A percentile compares a stretch with the other conserved stretches of the same genome.
phyloP scores from a whole-genome alignment of 2,797 vertebrate species.

The Neopelma chrysocephalum region DNA sequence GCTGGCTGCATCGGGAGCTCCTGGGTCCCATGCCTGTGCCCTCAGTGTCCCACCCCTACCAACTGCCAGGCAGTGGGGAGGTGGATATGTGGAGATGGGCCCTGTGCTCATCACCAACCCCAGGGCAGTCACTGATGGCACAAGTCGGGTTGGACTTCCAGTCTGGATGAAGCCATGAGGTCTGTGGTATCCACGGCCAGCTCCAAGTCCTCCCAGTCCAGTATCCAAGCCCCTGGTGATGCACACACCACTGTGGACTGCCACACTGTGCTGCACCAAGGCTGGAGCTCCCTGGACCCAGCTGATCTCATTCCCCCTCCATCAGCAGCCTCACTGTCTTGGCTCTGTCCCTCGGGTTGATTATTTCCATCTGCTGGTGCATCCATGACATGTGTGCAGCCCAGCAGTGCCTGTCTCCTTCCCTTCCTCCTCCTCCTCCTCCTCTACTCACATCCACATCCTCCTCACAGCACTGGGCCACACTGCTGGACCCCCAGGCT shows the following conservation, averaged over 20 bases:
- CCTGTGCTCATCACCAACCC: not conserved
- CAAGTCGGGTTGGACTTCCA: rapidly evolving
- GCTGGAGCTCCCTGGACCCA: not conserved
- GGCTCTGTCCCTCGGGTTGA: not conserved
- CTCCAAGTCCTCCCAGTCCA: not conserved
- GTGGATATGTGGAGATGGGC: not conserved
- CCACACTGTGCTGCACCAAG: not conserved
- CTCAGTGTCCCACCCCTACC: not conserved
- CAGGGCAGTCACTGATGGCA: not conserved
- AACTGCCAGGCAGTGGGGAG: not conserved
- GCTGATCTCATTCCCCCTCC: not conserved
- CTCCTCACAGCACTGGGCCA: not conserved
- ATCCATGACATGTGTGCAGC: not conserved
- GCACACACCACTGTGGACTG: rapidly evolving
- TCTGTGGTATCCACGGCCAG: not conserved
- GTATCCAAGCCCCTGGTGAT: not conserved
- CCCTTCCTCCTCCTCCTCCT: not conserved
- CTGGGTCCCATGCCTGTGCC: not conserved
- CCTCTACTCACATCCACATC: not conserved
- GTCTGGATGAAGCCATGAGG: not conserved
- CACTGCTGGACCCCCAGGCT: not conserved
- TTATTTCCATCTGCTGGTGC: not conserved
- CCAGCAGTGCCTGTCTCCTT: not conserved
- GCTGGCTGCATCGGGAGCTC: not conserved
- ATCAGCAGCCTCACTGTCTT: not conserved